These are phyloP conservation scores for Clinocottus analis DNA, from an alignment of 2,113 vertebrate species.

Conservation along the genomic window DNA sequence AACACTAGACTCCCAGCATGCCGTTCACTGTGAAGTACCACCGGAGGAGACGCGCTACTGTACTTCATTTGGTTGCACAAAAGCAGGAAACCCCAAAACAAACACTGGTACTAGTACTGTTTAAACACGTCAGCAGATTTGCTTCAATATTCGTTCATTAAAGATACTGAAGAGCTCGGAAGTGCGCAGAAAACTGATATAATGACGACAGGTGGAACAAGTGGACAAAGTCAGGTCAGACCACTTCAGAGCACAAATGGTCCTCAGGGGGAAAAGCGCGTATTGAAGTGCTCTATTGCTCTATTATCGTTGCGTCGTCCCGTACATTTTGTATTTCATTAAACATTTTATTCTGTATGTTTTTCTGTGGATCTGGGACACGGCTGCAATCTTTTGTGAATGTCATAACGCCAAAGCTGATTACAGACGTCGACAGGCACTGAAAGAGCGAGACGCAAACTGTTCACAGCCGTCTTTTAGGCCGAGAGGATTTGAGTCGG, in stretches of 20 bases:
- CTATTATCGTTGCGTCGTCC: not conserved
- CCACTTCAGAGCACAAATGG: not conserved
- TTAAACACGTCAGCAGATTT: not conserved
- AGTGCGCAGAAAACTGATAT: no score
- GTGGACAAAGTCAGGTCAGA: not conserved
- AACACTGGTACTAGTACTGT: not conserved
- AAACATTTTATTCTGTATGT: not conserved
- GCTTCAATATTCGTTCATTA: not conserved
- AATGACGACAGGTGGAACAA: not conserved
- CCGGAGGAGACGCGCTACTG: slow-evolving; percentile 8
- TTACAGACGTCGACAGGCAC: not conserved
- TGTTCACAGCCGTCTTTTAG: not conserved
- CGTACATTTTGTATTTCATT: not conserved
- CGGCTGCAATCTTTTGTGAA: not conserved
- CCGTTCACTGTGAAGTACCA: slow-evolving; percentile 49
- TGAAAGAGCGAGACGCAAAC: not conserved
- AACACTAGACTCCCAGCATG: slow-evolving; percentile 71
- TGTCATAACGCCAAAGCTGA: not conserved
- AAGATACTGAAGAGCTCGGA: not conserved
- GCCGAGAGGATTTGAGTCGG: no score
- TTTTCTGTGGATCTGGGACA: not conserved
- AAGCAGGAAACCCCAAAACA: not conserved
- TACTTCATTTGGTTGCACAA: not conserved
- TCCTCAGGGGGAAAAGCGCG: not conserved
- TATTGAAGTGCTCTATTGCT: not conserved